Evolutionary conservation across 2,113 vertebrate species (phyloP), one percentile per base, ranked within the genome.

Genomic region (Pseudorasbora parva): DNA sequence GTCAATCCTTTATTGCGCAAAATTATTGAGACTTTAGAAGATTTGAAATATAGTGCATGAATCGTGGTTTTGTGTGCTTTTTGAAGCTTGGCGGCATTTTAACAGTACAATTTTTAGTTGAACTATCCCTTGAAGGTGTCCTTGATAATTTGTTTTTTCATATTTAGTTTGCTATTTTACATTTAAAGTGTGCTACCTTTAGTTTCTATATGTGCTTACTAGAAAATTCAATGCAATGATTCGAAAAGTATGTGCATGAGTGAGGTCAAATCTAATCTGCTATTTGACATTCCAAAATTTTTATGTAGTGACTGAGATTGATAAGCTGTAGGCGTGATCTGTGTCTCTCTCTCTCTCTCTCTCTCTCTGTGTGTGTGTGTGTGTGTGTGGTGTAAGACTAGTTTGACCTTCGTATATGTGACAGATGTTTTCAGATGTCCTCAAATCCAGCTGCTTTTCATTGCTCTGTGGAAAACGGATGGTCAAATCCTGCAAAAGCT

Each of bases 391-490:
- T 62, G 66, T 51, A 27, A 69, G 82, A 49, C 25, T 77, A 10
- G 43, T 79, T 21, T 64, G 77, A 49, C 77, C 77, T 79, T 79
- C 41, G 25, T 45, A 33, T 43, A 66, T 51, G 77, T 66, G 77
- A 79, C 77, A 79, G 77, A 79, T 79, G 59, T 79, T 79, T 79
- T 23, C 12, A 47, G 59, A 79, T 66, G 77, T 66, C 77, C 77
- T 45, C 25, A 64, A 49, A 49, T 66, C 41, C 77, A 79, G 59
- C 77, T 79, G 77, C 30, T 79, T 8, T 21, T 33, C 41, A 59
- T 15, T 33, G 10, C 77, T 79, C 59, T 21, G 59, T 64, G 15
- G 43, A 79, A 62, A 77, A 30, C 7, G 8, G 57, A 7, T 2
- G 14, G 54, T 59, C 57, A 45, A 47, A 62, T 62, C 57, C 37